These are phyloP conservation scores for Cheirogaleus medius DNA, from an alignment of 2,113 vertebrate species.

Conservation along the genomic window DNA sequence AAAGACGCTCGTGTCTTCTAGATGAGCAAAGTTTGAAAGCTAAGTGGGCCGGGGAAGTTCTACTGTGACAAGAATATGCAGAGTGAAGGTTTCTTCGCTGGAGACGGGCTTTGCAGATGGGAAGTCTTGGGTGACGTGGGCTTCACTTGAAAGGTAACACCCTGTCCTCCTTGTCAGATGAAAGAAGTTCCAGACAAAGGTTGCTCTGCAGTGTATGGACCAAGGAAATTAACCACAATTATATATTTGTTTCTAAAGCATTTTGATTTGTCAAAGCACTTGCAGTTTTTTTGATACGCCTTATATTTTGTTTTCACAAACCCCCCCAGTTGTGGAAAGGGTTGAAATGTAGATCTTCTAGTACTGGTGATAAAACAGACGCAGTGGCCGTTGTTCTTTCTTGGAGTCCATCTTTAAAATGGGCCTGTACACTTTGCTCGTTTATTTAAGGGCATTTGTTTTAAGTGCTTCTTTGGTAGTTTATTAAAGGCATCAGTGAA, in stretches of 20 bases:
- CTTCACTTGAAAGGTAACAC: background rate
- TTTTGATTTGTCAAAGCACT: background rate
- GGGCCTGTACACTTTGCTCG: background rate
- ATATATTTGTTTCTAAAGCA: background rate
- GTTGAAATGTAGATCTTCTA: background rate
- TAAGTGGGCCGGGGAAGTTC: background rate
- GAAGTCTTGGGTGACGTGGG: background rate
- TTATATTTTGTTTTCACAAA: background rate
- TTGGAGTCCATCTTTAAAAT: background rate
- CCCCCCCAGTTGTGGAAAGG: background rate
- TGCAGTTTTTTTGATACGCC: background rate
- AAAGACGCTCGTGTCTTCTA: background rate
- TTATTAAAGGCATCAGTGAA: background rate
- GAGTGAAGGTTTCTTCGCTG: fast-evolving
- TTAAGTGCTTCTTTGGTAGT: background rate
- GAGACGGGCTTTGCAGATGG: background rate
- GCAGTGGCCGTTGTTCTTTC: background rate
- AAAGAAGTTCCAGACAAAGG: too few species aligned
- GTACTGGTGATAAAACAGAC: background rate
- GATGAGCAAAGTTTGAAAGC: background rate
- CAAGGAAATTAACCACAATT: background rate
- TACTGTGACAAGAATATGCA: background rate
- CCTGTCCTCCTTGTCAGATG: too few species aligned
- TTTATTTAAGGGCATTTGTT: background rate
- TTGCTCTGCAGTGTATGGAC: background rate